These are phyloP conservation scores for Macrostomum cliftonense DNA, from an alignment of 2,888 invertebrate species.

Conservation along the genomic window DNA sequence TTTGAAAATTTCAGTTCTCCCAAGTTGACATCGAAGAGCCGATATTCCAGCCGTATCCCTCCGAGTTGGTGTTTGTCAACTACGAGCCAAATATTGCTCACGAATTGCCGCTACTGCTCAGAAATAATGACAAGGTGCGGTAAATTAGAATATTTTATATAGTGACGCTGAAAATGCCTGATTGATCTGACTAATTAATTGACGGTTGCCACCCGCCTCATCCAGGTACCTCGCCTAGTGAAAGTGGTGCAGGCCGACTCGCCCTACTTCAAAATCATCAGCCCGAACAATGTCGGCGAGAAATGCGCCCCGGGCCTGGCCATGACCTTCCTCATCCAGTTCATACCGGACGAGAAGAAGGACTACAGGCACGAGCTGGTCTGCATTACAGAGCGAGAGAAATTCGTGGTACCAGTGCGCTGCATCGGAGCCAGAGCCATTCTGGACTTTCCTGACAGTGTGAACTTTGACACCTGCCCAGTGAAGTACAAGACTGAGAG, in stretches of 20 bases:
- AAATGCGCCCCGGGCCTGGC: constrained; percentile 54
- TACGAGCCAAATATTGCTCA: constrained; percentile 33
- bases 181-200: too few relatives aligned
- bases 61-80: constrained; percentile 36
- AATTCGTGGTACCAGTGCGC: constrained; percentile 37
- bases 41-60: constrained; percentile 38
- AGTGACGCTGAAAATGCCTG: too few relatives aligned
- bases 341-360: constrained; percentile 43
- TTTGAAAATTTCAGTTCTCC: constrained; percentile 29
- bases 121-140: constrained; percentile 36
- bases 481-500: constrained; percentile 42
- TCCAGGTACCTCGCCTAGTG: constrained; percentile 33
- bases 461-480: constrained; percentile 41
- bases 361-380: constrained; percentile 36
- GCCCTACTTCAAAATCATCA: constrained; percentile 36
- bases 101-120: constrained; percentile 32
- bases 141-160: too few relatives aligned
- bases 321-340: constrained; percentile 46
- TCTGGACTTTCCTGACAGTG: constrained; percentile 46
- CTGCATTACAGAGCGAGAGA: constrained; percentile 37
- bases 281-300: constrained; percentile 32
- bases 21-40: constrained; percentile 35
- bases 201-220: too few relatives aligned
- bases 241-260: constrained; percentile 35
- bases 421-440: constrained; percentile 45